A percentile compares a stretch with the other conserved stretches of the same genome.
Evolutionary conservation across 2,797 vertebrate species (phyloP).

Genomic region (Cygnus olor): DNA sequence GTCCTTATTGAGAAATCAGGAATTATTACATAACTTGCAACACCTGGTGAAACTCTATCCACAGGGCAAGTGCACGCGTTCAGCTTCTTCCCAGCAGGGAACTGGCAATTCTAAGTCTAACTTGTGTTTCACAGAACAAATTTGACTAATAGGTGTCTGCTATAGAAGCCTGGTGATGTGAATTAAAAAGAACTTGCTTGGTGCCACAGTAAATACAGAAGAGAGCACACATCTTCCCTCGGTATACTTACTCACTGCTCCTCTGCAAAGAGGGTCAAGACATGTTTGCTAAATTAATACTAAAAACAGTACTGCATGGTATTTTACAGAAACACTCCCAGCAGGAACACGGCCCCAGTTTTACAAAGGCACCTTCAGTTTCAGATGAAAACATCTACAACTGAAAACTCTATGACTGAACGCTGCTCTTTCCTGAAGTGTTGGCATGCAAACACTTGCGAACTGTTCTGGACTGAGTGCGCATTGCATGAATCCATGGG

Average conservation of each 20-base stretch:
- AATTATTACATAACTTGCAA: constrained; percentile 57
- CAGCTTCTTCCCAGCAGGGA: constrained; percentile 40
- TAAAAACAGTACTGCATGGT: neutral
- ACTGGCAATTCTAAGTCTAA: neutral
- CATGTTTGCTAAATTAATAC: neutral
- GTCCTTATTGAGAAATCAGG: constrained; percentile 55
- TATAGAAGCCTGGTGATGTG: neutral
- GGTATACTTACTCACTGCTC: neutral
- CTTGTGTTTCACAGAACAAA: neutral
- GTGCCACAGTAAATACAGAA: constrained; percentile 5
- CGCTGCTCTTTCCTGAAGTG: neutral
- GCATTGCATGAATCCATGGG: neutral
- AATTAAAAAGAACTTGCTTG: constrained; percentile 5
- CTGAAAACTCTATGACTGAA: neutral
- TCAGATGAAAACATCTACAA: neutral
- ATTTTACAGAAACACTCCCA: neutral
- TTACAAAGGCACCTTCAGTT: neutral
- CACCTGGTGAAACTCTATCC: constrained; percentile 50
- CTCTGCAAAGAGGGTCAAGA: neutral
- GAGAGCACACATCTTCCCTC: neutral
- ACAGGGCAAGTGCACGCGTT: neutral
- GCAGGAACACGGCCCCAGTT: neutral
- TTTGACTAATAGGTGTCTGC: constrained; percentile 58
- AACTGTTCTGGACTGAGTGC: neutral
- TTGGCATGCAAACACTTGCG: neutral